These are phyloP conservation scores for Euthynnus affinis DNA, from an alignment of 2,797 vertebrate genomes.

Conservation along the genomic window DNA sequence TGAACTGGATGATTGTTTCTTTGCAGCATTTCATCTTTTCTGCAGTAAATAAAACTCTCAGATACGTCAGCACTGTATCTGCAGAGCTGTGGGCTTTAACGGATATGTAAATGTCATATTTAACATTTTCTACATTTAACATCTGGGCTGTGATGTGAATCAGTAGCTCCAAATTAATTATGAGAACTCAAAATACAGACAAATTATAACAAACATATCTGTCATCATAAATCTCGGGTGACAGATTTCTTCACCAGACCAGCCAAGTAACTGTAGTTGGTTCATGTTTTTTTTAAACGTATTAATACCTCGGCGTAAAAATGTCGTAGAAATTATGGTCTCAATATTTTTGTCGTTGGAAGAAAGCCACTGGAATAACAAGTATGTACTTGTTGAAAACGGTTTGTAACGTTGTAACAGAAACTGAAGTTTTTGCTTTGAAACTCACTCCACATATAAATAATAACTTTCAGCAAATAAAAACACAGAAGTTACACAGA, in stretches of 20 bases:
- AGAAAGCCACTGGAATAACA: slow-evolving; percentile 7
- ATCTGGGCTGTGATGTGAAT: not conserved
- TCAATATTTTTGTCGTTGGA: not conserved
- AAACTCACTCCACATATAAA: slow-evolving; percentile 53
- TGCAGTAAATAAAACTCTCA: not conserved
- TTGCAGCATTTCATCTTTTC: not conserved
- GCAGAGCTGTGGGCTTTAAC: not conserved
- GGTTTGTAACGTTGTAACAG: slow-evolving; percentile 21
- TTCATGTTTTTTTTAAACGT: too few species aligned
- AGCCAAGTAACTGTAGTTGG: not conserved
- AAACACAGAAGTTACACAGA: slow-evolving; percentile 24
- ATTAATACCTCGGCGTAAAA: too few species aligned
- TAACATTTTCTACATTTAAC: not conserved
- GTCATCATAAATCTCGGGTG: not conserved
- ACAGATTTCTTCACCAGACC: not conserved
- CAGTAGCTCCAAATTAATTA: not conserved
- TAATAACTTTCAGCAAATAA: slow-evolving; percentile 45
- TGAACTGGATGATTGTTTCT: slow-evolving; percentile 48
- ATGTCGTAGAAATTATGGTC: too few species aligned
- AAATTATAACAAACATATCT: not conserved
- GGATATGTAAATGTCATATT: not conserved
- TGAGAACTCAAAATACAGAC: not conserved
- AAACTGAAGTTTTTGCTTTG: slow-evolving; percentile 23
- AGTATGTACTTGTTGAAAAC: not conserved
- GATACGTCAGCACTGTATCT: slow-evolving; percentile 1